Conservation (phyloP, 37 sponge, comb jelly and placozoan genomes). For the Beroe forskalii region DNA sequence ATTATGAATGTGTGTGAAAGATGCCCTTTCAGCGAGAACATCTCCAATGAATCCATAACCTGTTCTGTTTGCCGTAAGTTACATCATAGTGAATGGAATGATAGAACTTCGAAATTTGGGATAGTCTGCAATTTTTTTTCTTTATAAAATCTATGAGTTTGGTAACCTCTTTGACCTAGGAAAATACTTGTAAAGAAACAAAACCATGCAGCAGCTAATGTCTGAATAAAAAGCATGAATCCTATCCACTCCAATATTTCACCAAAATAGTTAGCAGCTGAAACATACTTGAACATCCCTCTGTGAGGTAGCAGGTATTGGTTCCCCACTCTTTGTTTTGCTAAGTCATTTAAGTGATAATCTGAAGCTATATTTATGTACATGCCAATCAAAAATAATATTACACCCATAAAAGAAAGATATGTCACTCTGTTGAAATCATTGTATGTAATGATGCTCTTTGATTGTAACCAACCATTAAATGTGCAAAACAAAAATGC, state of each 20-base stretch:
- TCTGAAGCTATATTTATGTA: constrained; percentile 89
- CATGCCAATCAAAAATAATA: constrained; percentile 81
- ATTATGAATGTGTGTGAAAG: too few species aligned
- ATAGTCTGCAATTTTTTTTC: constrained; percentile 89
- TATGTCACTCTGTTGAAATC: too few species aligned
- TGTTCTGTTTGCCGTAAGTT: too few species aligned
- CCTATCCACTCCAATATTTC: constrained; percentile 91
- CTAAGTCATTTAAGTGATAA: constrained; percentile 69
- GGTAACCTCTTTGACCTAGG: constrained; percentile 76
- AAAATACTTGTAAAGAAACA: constrained; percentile 73
- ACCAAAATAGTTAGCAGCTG: constrained; percentile 93
- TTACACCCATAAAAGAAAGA: too few species aligned
- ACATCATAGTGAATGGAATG: too few species aligned
- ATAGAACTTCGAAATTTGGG: constrained; percentile 82
- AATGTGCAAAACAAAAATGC: constrained; percentile 72
- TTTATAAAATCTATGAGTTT: constrained; percentile 81
- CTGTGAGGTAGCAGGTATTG: background rate
- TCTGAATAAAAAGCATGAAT: constrained; percentile 77
- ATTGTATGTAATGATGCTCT: background rate
- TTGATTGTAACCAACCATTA: constrained; percentile 81
- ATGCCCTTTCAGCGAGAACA: too few species aligned
- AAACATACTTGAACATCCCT: constrained; percentile 90
- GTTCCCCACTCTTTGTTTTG: constrained; percentile 14
- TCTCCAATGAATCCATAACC: too few species aligned
- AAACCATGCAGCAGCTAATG: constrained; percentile 70